Conservation (phyloP, 1,140 invertebrate species). For the Galendromus occidentalis region DNA sequence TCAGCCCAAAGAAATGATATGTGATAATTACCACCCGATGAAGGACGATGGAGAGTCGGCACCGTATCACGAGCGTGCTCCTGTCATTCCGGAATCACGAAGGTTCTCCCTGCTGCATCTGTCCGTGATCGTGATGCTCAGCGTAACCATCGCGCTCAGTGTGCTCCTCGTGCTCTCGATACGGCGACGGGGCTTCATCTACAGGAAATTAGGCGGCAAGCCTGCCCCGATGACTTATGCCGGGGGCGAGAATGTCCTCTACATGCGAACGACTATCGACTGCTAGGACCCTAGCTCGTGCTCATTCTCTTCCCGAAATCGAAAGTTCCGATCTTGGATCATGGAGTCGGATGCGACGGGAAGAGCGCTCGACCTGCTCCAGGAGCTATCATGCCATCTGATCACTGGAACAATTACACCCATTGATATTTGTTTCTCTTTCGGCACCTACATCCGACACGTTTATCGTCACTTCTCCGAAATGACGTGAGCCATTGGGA, state of each 20-base stretch:
- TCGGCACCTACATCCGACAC: too few species aligned
- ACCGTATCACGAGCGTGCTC: background rate
- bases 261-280: slow-evolving; percentile 4
- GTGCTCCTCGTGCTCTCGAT: background rate
- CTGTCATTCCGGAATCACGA: background rate
- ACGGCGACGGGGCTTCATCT: background rate
- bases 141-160: background rate
- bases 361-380: too few species aligned
- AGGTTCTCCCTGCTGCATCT: background rate
- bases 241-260: background rate
- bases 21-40: background rate
- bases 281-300: background rate
- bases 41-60: background rate
- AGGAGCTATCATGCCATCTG: too few species aligned
- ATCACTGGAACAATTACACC: too few species aligned
- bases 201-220: background rate
- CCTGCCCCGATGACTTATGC: background rate
- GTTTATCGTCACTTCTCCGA: too few species aligned
- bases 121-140: background rate
- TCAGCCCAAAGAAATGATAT: background rate
- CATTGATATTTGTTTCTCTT: too few species aligned
- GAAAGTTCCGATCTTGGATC: too few species aligned
- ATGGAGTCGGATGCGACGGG: too few species aligned
- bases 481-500: too few species aligned
- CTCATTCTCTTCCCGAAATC: too few species aligned